phyloP scores from a whole-genome alignment of 2,797 vertebrate genomes.

The Borostomias antarcticus region DNA sequence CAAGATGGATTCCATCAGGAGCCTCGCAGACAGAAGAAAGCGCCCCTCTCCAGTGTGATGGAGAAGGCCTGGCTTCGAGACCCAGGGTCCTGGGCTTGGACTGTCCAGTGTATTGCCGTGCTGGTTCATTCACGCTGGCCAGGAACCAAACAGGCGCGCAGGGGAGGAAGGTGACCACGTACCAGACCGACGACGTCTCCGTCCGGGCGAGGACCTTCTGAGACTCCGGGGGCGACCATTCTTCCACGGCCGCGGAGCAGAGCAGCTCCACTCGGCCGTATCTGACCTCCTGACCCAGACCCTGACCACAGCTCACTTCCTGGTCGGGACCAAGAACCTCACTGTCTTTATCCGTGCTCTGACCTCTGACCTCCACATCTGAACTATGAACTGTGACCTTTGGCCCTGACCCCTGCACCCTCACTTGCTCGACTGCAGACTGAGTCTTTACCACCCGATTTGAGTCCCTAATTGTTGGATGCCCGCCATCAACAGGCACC shows the following conservation, averaged over 20 bases:
- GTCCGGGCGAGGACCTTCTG: slow-evolving; percentile 58
- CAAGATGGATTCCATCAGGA: background rate
- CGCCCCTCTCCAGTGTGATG: slow-evolving; percentile 9
- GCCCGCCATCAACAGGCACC: background rate
- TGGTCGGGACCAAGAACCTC: slow-evolving; percentile 38
- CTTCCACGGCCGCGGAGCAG: slow-evolving; percentile 54
- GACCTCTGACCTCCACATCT: background rate
- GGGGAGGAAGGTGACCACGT: slow-evolving; percentile 63
- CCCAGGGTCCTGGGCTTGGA: slow-evolving; percentile 9
- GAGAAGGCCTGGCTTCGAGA: background rate
- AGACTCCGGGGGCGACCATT: slow-evolving; percentile 57
- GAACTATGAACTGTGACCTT: slow-evolving; percentile 7
- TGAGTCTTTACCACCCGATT: background rate
- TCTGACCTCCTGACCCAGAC: slow-evolving; percentile 54
- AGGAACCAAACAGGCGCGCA: slow-evolving; percentile 65
- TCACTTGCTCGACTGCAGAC: slow-evolving; percentile 12
- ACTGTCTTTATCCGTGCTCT: slow-evolving; percentile 17
- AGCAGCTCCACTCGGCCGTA: slow-evolving; percentile 55
- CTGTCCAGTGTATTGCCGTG: slow-evolving; percentile 17
- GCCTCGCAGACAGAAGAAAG: background rate
- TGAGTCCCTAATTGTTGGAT: slow-evolving; percentile 4
- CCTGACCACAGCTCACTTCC: too few species aligned
- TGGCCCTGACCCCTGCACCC: slow-evolving; percentile 1
- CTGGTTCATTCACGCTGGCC: slow-evolving; percentile 32
- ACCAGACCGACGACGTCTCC: slow-evolving; percentile 55